These are phyloP conservation scores for Oegoconia quadripuncta DNA, from an alignment of 2,888 invertebrate species.

Conservation along the genomic window DNA sequence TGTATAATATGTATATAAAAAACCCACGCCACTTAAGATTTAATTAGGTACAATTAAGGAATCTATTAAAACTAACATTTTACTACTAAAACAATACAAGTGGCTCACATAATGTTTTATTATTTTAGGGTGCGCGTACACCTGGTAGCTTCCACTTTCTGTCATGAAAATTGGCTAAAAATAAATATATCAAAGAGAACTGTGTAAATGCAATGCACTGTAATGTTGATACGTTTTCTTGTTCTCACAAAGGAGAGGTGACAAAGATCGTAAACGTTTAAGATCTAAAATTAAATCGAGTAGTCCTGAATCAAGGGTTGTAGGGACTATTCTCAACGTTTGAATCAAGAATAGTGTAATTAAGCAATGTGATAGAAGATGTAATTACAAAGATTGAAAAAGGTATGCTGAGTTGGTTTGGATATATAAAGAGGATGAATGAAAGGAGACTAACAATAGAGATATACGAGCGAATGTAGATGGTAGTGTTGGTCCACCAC, in stretches of 20 bases:
- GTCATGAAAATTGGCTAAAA: slow-evolving; percentile 38
- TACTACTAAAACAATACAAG: slow-evolving; percentile 5
- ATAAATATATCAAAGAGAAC: slow-evolving; percentile 50
- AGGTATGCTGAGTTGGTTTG: too few species aligned
- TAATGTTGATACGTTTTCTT: slow-evolving; percentile 29
- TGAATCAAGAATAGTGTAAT: too few species aligned
- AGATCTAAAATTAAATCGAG: slow-evolving; percentile 48
- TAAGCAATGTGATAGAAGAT: too few species aligned
- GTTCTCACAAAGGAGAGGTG: slow-evolving; percentile 50
- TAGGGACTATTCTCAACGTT: slow-evolving; percentile 26
- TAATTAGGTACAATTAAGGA: too few species aligned
- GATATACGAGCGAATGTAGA: too few species aligned
- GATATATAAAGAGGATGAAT: too few species aligned
- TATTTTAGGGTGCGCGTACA: slow-evolving; percentile 6
- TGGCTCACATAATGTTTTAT: slow-evolving; percentile 4
- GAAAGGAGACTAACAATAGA: too few species aligned
- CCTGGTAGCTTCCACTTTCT: slow-evolving; percentile 17
- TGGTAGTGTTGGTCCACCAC: too few species aligned
- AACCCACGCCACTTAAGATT: too few species aligned
- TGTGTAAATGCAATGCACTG: slow-evolving; percentile 20
- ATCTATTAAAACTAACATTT: too few species aligned
- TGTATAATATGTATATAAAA: too few species aligned
- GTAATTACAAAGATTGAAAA: too few species aligned
- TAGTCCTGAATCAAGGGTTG: slow-evolving; percentile 36
- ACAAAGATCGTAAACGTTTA: slow-evolving; percentile 55